Conservation (phyloP, 2,888 invertebrate genomes). For the Phortica magna region DNA sequence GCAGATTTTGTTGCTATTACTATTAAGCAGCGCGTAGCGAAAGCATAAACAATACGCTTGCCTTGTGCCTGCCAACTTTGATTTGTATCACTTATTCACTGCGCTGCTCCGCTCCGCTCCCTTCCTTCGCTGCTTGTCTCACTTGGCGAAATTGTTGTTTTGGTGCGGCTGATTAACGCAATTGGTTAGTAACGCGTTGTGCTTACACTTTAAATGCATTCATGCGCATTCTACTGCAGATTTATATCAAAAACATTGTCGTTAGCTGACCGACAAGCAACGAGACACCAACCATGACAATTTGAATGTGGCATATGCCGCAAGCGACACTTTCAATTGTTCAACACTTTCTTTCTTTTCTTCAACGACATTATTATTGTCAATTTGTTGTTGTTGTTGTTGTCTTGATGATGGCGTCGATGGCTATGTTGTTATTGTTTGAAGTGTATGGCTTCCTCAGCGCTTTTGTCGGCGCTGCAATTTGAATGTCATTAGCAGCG, state of each 20-base stretch:
- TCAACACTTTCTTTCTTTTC: constrained; percentile 44
- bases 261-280: constrained; percentile 39
- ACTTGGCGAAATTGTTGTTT: no score
- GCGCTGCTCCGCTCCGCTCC: no score
- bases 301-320: neutral
- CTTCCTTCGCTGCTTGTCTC: no score
- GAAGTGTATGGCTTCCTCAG: constrained; percentile 60
- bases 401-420: neutral
- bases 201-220: neutral
- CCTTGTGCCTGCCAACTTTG: neutral
- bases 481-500: constrained; percentile 70
- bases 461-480: constrained; percentile 58
- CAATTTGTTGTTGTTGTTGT: neutral
- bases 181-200: neutral
- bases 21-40: neutral
- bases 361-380: constrained; percentile 24
- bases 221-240: neutral
- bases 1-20: neutral
- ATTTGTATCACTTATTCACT: no score
- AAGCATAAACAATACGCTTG: constrained; percentile 1
- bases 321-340: constrained; percentile 67
- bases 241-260: constrained; percentile 44
- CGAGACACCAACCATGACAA: constrained; percentile 38
- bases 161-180: neutral
- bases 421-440: constrained; percentile 19